Evolutionary conservation across 1,140 invertebrate genomes (phyloP), one percentile per base, ranked within the genome.

Genomic region (Brachionus rubens): DNA sequence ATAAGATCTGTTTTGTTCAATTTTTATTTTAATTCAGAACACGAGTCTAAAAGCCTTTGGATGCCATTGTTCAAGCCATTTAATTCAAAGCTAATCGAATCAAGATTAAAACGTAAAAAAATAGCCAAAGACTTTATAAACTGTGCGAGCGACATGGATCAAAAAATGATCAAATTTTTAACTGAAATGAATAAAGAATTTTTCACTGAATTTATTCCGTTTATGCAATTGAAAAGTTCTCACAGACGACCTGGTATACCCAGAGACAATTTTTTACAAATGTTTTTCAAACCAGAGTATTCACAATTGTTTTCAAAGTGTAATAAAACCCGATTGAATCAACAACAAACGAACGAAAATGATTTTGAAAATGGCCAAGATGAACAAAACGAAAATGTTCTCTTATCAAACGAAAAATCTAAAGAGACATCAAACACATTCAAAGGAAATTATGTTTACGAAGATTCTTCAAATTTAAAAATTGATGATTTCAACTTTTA

Each of bases 11-110:
- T 72, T 24, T 41, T 72, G 43, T 72, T 72, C 46, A 72, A 72
- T 72, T 72, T 72, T 50, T 48, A 72, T 52, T 72, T 72, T 19
- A 54, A 50, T 33, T 33, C 68, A 4, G 36, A 48, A 21, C 24
- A 50, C n/a, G 68, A 54, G 16, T 40, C 28, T 6, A 72, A 72
- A 50, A 54, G 68, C n/a, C 5, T 54, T 16, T 72, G 68, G 68
- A 54, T 72, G 68, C 68, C 68, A n/a, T 24, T 72, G 9, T 72
- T 40, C 10, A 72, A 72, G 33, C 68, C 68, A 21, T 72, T 40
- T 7, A 72, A 50, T 48, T 50, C 43, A 28, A 54, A 50, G n/a
- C 12, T 72, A 43, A 41, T 65, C 2, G 59, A 65, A 12, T 19
- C 59, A 24, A 65, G 24, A 43, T 14, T 43, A 43, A 65, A 65